phyloP scores from a whole-genome alignment of 1,140 invertebrate genomes.

The Caerostris extrusa region DNA sequence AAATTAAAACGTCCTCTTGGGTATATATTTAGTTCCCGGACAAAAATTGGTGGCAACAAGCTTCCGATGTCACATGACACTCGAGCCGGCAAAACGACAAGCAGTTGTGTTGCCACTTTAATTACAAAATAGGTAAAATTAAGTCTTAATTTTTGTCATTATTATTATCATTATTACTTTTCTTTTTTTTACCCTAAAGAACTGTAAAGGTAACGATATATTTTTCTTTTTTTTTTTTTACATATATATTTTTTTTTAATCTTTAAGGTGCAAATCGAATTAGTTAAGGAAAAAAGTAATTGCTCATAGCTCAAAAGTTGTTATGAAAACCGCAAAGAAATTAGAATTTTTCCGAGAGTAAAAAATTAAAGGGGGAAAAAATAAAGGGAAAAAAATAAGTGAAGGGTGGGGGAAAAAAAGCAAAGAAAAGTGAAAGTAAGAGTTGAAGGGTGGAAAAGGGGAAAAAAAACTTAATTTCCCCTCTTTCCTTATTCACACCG shows the following conservation, averaged over 20 bases:
- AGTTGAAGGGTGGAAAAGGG: background rate
- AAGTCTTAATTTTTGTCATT: slow-evolving; percentile 11
- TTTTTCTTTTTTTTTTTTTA: background rate
- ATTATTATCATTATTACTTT: slow-evolving; percentile 7
- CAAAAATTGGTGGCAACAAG: slow-evolving; percentile 43
- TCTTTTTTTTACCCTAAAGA: background rate
- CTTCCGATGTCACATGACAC: slow-evolving; percentile 20
- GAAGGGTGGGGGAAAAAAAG: slow-evolving; percentile 43
- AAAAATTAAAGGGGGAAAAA: background rate
- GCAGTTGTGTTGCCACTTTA: slow-evolving; percentile 57
- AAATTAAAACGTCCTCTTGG: slow-evolving; percentile 51
- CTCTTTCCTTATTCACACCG: slow-evolving; percentile 33
- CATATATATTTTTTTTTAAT: background rate
- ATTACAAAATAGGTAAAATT: slow-evolving; percentile 74
- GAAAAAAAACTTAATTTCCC: slow-evolving; percentile 45
- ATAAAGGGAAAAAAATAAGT: slow-evolving; percentile 27
- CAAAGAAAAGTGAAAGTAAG: slow-evolving; percentile 29
- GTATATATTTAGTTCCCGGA: background rate
- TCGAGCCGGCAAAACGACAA: background rate
- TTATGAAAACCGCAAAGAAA: slow-evolving; percentile 65
- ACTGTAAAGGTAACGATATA: background rate
- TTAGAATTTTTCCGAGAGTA: slow-evolving; percentile 32
- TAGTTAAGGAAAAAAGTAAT: slow-evolving; percentile 61
- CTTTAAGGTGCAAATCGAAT: slow-evolving; percentile 52
- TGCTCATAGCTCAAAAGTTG: slow-evolving; percentile 59